Percentiles rank a stretch among this genome's conserved stretches.
phyloP scores from a whole-genome alignment of 2,113 vertebrate genomes.

The Tyrannus savana region DNA sequence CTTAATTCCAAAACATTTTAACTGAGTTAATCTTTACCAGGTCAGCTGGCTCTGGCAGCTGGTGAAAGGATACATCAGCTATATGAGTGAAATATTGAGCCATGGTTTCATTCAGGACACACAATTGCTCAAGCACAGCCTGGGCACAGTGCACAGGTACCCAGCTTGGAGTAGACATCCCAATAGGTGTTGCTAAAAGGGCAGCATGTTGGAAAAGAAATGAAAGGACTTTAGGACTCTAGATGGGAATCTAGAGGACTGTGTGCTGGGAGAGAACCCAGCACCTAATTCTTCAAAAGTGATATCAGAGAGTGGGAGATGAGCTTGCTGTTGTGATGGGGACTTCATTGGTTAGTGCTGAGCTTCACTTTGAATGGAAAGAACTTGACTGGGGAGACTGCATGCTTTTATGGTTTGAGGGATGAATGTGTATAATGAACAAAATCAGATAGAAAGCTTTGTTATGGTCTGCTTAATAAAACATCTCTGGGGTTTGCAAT shows the following conservation, averaged over 20 bases:
- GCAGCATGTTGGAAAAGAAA: accelerated
- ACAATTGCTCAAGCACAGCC: neutral
- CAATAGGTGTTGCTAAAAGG: neutral
- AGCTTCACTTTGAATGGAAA: neutral
- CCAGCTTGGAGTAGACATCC: accelerated
- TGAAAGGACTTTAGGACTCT: neutral
- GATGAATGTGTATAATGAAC: neutral
- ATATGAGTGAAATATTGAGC: neutral
- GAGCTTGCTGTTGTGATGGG: neutral
- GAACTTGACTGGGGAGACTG: neutral
- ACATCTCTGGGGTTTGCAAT: neutral
- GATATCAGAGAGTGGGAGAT: neutral
- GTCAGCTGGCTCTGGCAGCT: neutral
- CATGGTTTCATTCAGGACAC: accelerated
- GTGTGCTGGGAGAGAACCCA: neutral
- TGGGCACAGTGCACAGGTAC: neutral
- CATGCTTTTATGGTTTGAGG: neutral
- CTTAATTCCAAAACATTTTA: neutral
- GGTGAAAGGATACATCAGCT: neutral
- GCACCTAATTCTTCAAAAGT: neutral
- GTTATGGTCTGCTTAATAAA: neutral
- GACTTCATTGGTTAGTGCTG: neutral
- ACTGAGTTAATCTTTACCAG: neutral
- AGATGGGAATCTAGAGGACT: neutral
- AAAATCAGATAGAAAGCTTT: neutral